These are phyloP conservation scores for Adoxophyes honmai DNA, from an alignment of 1,140 invertebrate species.

Conservation along the genomic window DNA sequence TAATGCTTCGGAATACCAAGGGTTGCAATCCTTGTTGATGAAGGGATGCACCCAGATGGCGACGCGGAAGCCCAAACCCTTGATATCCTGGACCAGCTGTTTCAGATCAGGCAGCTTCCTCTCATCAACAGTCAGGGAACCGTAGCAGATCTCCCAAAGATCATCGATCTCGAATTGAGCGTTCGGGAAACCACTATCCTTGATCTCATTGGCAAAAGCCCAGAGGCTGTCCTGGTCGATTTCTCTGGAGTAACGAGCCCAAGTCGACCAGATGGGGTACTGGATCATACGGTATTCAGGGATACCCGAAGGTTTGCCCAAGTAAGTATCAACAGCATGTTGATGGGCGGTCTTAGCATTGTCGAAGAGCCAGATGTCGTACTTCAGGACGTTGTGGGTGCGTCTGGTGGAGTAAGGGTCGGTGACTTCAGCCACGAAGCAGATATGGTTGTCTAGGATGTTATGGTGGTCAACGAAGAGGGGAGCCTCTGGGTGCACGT, in stretches of 20 bases:
- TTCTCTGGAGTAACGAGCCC: constrained; percentile 84
- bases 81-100: constrained; percentile 74
- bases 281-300: constrained; percentile 84
- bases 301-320: constrained; percentile 78
- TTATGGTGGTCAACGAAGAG: constrained; percentile 83
- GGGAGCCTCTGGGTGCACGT: constrained; percentile 78
- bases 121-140: constrained; percentile 83
- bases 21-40: constrained; percentile 83
- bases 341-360: constrained; percentile 80
- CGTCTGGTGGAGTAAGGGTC: constrained; percentile 63
- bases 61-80: constrained; percentile 80
- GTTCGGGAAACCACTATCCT: constrained; percentile 80
- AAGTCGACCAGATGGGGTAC: constrained; percentile 92
- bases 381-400: constrained; percentile 65
- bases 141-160: constrained; percentile 91
- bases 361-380: constrained; percentile 76
- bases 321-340: constrained; percentile 74
- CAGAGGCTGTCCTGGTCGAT: constrained; percentile 81
- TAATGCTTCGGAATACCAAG: constrained; percentile 73
- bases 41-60: constrained; percentile 93
- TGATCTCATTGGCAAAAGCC: constrained; percentile 83
- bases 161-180: constrained; percentile 93
- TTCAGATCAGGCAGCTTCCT: constrained; percentile 83
- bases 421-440: constrained; percentile 75
- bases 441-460: constrained; percentile 70